Base-by-base conservation (phyloP, 2,113 vertebrate genomes). In the Monarcha castaneiventris region DNA sequence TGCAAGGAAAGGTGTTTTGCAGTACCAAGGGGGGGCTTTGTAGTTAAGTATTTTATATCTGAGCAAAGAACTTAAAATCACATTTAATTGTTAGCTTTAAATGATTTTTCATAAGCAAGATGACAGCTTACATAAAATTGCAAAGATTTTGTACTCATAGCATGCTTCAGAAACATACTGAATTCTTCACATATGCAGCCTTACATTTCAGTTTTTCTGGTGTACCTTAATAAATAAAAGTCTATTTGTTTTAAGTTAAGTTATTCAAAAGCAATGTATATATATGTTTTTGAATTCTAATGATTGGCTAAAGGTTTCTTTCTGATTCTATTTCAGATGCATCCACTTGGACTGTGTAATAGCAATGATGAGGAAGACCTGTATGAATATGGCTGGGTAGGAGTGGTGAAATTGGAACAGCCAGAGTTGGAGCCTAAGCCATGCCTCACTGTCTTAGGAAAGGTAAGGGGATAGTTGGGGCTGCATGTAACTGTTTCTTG, bases 331-430 rank as follows among this genome's bases (percentile, higher is more conserved):
- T 97, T 95, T 96, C 97, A 99, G 99, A 99, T 99, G 99, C 99
- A 99, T 97, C 99, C 99, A 13, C 94, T 99, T 69, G 99, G 99
- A 96, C 98, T 99, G 61, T 99, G 99, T 98, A 99, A 99, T 82
- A 99, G 98, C 96, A 99, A 99, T 13, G 99, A 99, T 22, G 99
- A 99, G 84, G 99, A 99, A 94, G 99, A 99, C 93, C 97, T 99
- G 9, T 99, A 99, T 29, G 99, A 99, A 85, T 99, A 99, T 2
- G 99, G 99, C 96, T 99, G 99, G 99, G 99, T 99, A n/a, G 99
- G 99, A n/a, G 99, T 99, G 97, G 99, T 99, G 96, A 99, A 99
- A 96, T 97, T 99, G 96, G 99, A 99, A 93, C 99, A 99, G 96
- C 99, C 99, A 0, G 99, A 99, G 94, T 44, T 99, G 98, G 99